Evolutionary conservation across 2,888 invertebrate species (phyloP).

Genomic region (Zygogramma bicolorata): DNA sequence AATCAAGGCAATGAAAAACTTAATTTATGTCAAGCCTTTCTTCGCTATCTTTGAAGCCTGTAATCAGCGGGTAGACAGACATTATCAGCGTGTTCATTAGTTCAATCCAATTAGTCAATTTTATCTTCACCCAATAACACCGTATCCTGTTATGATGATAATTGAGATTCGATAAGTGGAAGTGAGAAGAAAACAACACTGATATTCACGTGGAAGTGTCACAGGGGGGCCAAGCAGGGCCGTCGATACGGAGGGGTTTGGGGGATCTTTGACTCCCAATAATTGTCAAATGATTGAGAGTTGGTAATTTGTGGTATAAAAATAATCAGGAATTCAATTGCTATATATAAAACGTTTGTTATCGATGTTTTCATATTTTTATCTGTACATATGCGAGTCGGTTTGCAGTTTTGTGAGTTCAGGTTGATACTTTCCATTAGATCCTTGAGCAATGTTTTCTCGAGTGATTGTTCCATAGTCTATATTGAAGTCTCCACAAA

Average conservation of each 20-base stretch:
- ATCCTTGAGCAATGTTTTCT: too few species aligned
- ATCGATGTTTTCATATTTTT: too few species aligned
- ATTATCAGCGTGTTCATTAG: background rate
- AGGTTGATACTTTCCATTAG: too few species aligned
- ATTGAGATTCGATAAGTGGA: background rate
- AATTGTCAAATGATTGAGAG: too few species aligned
- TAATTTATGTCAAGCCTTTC: background rate
- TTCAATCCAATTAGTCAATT: background rate
- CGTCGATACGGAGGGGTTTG: background rate
- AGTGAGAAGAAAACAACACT: background rate
- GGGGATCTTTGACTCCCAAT: too few species aligned
- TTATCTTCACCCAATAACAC: background rate
- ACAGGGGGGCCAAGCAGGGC: background rate
- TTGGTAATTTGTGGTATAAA: too few species aligned
- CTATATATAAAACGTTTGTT: too few species aligned
- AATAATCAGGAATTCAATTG: too few species aligned
- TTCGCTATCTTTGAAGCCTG: background rate
- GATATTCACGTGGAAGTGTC: background rate
- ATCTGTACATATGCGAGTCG: too few species aligned
- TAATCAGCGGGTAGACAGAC: background rate
- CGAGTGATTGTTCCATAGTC: too few species aligned
- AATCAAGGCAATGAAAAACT: background rate
- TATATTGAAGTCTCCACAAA: too few species aligned
- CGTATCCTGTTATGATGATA: background rate
- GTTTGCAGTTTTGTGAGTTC: too few species aligned